Evolutionary conservation across 2,888 invertebrate species (phyloP).

Genomic region (Erebia epiphron): DNA sequence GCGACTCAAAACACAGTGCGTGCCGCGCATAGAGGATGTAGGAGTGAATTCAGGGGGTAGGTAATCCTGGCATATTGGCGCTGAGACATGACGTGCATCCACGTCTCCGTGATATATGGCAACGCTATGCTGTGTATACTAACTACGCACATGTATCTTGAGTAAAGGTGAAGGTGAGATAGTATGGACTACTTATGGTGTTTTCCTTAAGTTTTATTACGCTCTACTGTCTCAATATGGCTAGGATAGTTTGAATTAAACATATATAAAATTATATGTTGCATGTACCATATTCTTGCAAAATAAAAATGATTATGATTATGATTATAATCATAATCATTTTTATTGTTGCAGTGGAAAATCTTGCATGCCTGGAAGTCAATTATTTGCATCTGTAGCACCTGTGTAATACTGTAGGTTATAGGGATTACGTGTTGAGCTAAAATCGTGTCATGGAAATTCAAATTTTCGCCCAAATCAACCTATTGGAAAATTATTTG

Average conservation of each 20-base stretch:
- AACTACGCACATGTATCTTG: slow-evolving; percentile 23
- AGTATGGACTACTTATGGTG: background rate
- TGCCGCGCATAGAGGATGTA: slow-evolving; percentile 59
- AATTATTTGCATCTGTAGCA: no score
- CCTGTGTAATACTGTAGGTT: no score
- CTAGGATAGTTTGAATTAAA: no score
- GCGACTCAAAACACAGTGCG: slow-evolving; percentile 60
- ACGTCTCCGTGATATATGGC: slow-evolving; percentile 38
- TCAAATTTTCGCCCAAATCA: background rate
- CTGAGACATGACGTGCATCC: slow-evolving; percentile 50
- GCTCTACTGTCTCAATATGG: no score
- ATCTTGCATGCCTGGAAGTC: no score
- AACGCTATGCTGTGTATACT: slow-evolving; percentile 33
- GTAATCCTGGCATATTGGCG: slow-evolving; percentile 55
- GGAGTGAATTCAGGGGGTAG: slow-evolving; percentile 49
- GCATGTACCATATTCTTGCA: no score
- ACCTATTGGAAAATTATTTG: background rate
- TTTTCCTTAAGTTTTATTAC: background rate
- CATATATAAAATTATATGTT: no score
- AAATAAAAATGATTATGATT: no score
- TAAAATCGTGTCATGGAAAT: background rate
- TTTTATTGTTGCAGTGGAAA: no score
- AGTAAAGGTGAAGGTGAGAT: slow-evolving; percentile 8
- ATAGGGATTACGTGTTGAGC: no score
- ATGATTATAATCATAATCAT: no score